These are phyloP conservation scores for Perdita meconis DNA, from an alignment of 2,888 invertebrate genomes.

Conservation along the genomic window DNA sequence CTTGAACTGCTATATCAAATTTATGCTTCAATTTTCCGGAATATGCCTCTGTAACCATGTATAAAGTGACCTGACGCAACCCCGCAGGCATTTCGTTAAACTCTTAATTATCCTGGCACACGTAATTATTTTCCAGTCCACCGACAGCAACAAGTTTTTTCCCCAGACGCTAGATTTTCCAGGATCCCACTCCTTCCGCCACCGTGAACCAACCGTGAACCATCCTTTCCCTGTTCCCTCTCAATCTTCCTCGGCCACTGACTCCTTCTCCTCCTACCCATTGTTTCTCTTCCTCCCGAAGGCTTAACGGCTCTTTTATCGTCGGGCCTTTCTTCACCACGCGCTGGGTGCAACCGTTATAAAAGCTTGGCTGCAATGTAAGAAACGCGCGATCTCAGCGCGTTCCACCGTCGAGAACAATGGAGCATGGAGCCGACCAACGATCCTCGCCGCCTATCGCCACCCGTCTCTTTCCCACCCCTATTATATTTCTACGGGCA, in stretches of 20 bases:
- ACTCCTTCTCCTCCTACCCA: conserved; percentile 27
- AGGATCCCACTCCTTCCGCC: too few relatives aligned
- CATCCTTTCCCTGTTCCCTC: conserved; percentile 8
- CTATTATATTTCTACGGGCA: conserved; percentile 37
- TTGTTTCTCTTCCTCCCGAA: conserved; percentile 60
- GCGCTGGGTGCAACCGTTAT: conserved; percentile 67
- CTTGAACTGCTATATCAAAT: conserved; percentile 5
- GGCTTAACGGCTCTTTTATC: conserved; percentile 74
- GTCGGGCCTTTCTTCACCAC: conserved; percentile 64
- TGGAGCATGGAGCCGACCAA: conserved; percentile 50
- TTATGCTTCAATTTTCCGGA: too few relatives aligned
- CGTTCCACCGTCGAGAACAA: conserved; percentile 42
- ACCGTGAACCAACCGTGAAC: not conserved
- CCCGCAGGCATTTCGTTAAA: not conserved
- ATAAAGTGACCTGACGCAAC: not conserved
- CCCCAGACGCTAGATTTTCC: conserved; percentile 9
- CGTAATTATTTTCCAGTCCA: conserved; percentile 4
- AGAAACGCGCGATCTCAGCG: conserved; percentile 56
- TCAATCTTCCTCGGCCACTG: conserved; percentile 34
- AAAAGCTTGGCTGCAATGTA: conserved; percentile 64
- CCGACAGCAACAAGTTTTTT: conserved; percentile 50
- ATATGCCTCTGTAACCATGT: too few relatives aligned
- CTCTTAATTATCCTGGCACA: conserved; percentile 1
- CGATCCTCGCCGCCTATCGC: conserved; percentile 31
- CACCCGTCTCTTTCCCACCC: not conserved